These are phyloP conservation scores for Neolamprologus falcicula DNA, from an alignment of 2,113 vertebrate genomes.

Conservation along the genomic window DNA sequence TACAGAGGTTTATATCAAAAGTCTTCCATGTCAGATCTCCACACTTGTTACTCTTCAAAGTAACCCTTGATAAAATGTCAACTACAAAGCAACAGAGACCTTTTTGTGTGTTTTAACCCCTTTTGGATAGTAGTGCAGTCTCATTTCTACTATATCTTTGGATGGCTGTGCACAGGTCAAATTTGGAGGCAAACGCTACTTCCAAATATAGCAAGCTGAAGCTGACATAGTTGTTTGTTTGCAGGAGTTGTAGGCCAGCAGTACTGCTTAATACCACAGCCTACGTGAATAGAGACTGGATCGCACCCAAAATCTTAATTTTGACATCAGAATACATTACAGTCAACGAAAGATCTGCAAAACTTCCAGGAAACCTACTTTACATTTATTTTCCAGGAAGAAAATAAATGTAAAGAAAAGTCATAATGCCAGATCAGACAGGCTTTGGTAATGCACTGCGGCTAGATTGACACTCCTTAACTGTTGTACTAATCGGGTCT, in stretches of 20 bases:
- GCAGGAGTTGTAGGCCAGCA: not conserved
- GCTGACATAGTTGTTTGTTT: not conserved
- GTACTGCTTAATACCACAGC: not conserved
- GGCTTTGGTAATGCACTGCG: conserved; percentile 55
- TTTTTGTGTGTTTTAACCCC: not conserved
- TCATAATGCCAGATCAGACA: conserved; percentile 67
- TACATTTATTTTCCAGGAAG: not conserved
- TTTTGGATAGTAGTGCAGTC: not conserved
- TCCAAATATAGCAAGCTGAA: conserved; percentile 7
- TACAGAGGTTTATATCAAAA: conserved; percentile 12
- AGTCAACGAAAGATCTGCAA: not conserved
- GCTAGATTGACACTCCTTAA: conserved; percentile 57
- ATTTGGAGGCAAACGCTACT: not conserved
- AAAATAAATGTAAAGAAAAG: conserved; percentile 40
- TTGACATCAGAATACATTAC: not conserved
- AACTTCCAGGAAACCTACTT: not conserved
- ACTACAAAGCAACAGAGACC: not conserved
- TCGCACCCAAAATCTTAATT: not conserved
- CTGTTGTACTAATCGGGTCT: conserved; percentile 71
- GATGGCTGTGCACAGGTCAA: not conserved
- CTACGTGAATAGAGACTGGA: not conserved
- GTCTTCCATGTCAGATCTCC: not conserved
- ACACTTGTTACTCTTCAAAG: conserved; percentile 4
- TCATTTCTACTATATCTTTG: not conserved
- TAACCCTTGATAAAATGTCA: not conserved